Conservation (phyloP, 2,888 invertebrate species). For the Plusia festucae region DNA sequence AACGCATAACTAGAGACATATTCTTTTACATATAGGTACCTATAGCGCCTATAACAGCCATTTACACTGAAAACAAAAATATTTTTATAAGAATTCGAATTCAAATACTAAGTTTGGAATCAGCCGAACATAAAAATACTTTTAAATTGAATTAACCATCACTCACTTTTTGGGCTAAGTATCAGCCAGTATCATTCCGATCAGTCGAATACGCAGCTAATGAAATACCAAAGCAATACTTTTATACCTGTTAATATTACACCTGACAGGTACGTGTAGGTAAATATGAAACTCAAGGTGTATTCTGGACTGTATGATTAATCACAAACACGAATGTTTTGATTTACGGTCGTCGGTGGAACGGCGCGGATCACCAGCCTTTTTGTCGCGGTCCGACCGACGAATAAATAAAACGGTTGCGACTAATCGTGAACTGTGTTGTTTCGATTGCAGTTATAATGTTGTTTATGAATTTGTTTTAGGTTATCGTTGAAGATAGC, state of each 20-base stretch:
- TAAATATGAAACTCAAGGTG: constrained; percentile 67
- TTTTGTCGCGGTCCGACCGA: constrained; percentile 39
- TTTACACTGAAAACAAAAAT: not conserved
- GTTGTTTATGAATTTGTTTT: no score
- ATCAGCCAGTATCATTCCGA: constrained; percentile 46
- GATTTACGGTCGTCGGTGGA: constrained; percentile 79
- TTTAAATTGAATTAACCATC: constrained; percentile 46
- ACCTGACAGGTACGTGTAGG: constrained; percentile 56
- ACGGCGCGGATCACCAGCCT: constrained; percentile 33
- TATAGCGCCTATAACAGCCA: no score
- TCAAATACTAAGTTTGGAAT: not conserved
- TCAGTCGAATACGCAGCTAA: constrained; percentile 44
- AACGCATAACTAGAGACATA: no score
- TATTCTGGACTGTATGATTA: constrained; percentile 78
- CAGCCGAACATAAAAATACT: constrained; percentile 1
- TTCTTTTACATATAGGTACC: no score
- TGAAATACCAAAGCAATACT: constrained; percentile 56
- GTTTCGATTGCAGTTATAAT: constrained; percentile 14
- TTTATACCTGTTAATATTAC: constrained; percentile 58
- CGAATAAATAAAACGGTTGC: constrained; percentile 47
- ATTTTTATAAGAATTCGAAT: not conserved
- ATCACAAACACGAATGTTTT: constrained; percentile 83
- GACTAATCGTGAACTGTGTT: constrained; percentile 36
- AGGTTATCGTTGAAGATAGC: no score
- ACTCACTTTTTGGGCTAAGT: constrained; percentile 47